A percentile compares a stretch with the other conserved stretches of the same genome.
Conservation (phyloP, 1,140 invertebrate genomes). For the Colletes latitarsis region DNA sequence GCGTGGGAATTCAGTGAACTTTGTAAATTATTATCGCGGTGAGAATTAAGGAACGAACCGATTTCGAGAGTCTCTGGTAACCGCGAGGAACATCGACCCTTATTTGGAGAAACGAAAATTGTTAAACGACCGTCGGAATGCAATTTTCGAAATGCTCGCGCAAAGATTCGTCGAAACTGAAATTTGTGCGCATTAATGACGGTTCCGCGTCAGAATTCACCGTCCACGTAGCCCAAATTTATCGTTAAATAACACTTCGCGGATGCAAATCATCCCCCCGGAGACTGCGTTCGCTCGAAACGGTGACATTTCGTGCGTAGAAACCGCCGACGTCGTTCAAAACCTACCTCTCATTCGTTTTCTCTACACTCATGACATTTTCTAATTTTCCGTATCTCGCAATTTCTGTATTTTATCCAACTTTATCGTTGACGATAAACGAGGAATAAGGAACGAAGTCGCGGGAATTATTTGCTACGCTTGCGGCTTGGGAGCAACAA, state of each 20-base stretch:
- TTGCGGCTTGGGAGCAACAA: too few species aligned
- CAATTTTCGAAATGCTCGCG: not conserved
- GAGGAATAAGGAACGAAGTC: too few species aligned
- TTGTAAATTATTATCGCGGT: too few species aligned
- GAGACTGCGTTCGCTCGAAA: conserved; percentile 15
- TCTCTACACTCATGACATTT: not conserved
- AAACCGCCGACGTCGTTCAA: not conserved
- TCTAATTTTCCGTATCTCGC: too few species aligned
- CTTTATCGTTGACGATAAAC: too few species aligned
- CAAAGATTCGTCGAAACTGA: not conserved
- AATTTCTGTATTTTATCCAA: too few species aligned
- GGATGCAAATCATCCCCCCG: conserved; percentile 34
- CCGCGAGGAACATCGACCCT: not conserved
- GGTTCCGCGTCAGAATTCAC: conserved; percentile 6
- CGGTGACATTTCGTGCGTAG: conserved; percentile 16
- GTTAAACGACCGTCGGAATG: too few species aligned
- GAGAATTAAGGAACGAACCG: not conserved
- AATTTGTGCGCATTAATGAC: not conserved
- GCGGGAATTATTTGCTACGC: too few species aligned
- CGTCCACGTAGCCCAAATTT: conserved; percentile 21
- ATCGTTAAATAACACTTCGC: conserved; percentile 39
- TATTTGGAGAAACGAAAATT: too few species aligned
- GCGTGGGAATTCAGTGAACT: conserved; percentile 14
- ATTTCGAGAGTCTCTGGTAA: not conserved
- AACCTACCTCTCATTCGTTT: not conserved